phyloP scores from a whole-genome alignment of 2,888 invertebrate species.

The Chrysopilus asiliformis region DNA sequence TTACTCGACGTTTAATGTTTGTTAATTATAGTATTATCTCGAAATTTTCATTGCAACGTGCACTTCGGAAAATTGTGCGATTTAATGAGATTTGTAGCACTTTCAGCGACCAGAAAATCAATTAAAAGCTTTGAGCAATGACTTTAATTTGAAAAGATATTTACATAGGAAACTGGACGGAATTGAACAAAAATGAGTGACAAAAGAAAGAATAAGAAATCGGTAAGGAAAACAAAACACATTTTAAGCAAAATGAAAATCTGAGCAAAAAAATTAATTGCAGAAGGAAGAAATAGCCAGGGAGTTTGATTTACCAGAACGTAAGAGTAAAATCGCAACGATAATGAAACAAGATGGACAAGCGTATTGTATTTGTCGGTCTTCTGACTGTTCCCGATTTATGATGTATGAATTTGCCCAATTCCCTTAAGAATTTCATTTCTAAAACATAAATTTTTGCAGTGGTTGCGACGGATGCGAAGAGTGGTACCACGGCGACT shows the following conservation, averaged over 20 bases:
- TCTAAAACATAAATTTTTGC: conserved; percentile 17
- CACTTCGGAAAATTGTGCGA: too few species aligned
- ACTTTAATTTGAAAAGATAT: too few species aligned
- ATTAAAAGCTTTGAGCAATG: too few species aligned
- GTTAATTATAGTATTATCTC: too few species aligned
- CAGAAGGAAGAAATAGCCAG: conserved; percentile 76
- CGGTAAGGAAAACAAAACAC: conserved; percentile 20
- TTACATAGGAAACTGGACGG: too few species aligned
- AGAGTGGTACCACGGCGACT: conserved; percentile 98
- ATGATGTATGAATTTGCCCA: conserved; percentile 70
- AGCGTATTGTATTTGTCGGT: conserved; percentile 89
- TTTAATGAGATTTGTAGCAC: too few species aligned
- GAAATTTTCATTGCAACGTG: too few species aligned
- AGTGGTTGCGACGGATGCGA: conserved; percentile 95
- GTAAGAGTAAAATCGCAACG: conserved; percentile 81
- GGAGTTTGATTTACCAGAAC: conserved; percentile 76
- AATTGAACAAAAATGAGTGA: conserved; percentile 23
- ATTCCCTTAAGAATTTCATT: not conserved
- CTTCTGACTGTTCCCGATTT: conserved; percentile 85
- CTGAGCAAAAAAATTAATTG: not conserved
- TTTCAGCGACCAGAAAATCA: too few species aligned
- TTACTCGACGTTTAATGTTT: too few species aligned
- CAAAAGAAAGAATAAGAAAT: conserved; percentile 29
- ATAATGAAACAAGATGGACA: conserved; percentile 79
- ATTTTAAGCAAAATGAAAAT: not conserved